A percentile compares a stretch with the other conserved stretches of the same genome.
phyloP scores from a whole-genome alignment of 2,797 vertebrate genomes.

The Sebastes steindachneri region DNA sequence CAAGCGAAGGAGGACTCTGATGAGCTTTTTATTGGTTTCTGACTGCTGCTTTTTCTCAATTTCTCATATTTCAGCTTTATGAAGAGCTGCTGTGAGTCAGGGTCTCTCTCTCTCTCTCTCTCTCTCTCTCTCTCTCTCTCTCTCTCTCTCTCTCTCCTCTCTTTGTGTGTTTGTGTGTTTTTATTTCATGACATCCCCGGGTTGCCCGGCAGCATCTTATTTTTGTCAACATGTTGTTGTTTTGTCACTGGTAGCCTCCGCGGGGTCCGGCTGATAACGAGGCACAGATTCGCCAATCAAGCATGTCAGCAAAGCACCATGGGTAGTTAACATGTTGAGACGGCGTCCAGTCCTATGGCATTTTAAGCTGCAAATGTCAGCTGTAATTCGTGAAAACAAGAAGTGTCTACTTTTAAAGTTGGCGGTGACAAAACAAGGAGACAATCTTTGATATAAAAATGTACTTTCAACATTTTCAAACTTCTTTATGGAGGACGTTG shows the following conservation, averaged over 20 bases:
- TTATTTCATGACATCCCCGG: background rate
- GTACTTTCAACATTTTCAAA: background rate
- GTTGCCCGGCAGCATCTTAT: conserved; percentile 15
- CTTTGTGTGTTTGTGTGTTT: background rate
- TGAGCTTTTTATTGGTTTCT: background rate
- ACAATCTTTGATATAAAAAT: background rate
- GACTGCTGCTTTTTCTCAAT: conserved; percentile 1
- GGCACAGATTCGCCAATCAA: background rate
- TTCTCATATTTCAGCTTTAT: background rate
- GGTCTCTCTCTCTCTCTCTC: background rate
- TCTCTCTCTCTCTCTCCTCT: background rate
- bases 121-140: background rate
- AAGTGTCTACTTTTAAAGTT: background rate
- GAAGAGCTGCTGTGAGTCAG: background rate
- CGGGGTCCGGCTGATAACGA: background rate
- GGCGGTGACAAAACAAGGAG: background rate
- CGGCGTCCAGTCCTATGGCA: background rate
- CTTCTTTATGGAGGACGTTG: too few species aligned
- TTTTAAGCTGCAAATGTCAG: background rate
- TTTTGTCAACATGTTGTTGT: conserved; percentile 24
- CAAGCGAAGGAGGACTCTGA: background rate
- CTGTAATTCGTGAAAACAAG: background rate
- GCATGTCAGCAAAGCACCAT: conserved; percentile 6
- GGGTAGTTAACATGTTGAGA: background rate
- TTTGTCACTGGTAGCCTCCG: background rate